phyloP scores from a whole-genome alignment of 2,797 vertebrate species.

The Furcifer pardalis region DNA sequence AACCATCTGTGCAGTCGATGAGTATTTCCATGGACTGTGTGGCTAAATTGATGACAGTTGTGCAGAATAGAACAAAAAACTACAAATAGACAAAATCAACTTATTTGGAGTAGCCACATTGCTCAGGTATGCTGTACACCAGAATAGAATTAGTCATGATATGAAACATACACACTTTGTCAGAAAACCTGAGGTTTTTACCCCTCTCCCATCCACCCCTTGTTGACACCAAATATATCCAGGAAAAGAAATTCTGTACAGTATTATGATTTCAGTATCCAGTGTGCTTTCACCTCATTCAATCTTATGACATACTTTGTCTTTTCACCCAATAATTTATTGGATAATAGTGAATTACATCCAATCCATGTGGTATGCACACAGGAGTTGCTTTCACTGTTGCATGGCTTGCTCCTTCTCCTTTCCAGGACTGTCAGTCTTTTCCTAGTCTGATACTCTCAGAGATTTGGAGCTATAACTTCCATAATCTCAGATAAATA shows the following conservation, averaged over 20 bases:
- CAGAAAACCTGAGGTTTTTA: too few relatives aligned
- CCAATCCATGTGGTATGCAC: not conserved
- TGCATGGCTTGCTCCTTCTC: not conserved
- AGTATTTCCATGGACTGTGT: slow-evolving; percentile 44
- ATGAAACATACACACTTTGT: not conserved
- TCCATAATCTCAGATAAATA: not conserved
- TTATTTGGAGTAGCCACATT: not conserved
- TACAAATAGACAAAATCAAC: too few relatives aligned
- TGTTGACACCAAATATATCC: not conserved
- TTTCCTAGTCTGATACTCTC: not conserved
- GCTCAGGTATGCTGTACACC: not conserved
- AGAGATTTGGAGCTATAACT: not conserved
- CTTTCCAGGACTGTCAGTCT: not conserved
- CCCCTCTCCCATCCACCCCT: too few relatives aligned
- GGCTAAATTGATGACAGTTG: slow-evolving; percentile 13
- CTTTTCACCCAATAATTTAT: too few relatives aligned
- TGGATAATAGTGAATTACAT: not conserved
- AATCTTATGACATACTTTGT: not conserved
- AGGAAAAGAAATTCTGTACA: not conserved
- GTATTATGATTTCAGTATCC: not conserved
- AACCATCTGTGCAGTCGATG: slow-evolving; percentile 50
- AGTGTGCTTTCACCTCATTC: not conserved
- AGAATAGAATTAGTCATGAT: slow-evolving; percentile 1
- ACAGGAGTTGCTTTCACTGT: not conserved
- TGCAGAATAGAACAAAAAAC: too few relatives aligned